A percentile compares a stretch with the other conserved stretches of the same genome.
Conservation (phyloP, 2,797 vertebrate species). For the Pampus argenteus region DNA sequence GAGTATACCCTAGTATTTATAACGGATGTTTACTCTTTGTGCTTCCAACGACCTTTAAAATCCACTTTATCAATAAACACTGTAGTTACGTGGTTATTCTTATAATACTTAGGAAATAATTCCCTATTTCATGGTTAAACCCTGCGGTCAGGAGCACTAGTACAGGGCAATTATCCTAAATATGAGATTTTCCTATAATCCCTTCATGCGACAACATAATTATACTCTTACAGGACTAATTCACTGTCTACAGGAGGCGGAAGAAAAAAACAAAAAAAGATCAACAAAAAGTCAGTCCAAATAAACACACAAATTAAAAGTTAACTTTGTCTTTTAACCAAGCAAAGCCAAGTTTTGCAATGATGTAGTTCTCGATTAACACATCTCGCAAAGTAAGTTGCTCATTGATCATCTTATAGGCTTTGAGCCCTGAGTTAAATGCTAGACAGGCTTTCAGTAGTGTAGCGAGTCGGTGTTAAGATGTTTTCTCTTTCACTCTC, state of each 20-base stretch:
- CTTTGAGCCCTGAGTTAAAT: neutral
- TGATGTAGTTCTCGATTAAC: neutral
- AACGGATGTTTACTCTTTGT: slow-evolving; percentile 28
- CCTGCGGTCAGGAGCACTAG: slow-evolving; percentile 24
- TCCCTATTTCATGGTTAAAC: slow-evolving; percentile 3
- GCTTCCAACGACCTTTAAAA: slow-evolving; percentile 18
- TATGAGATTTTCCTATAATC: slow-evolving; percentile 21
- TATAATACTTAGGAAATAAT: slow-evolving; percentile 34
- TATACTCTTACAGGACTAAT: slow-evolving; percentile 17
- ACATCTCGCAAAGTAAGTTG: slow-evolving; percentile 2
- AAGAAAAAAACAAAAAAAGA: neutral
- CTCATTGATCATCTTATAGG: slow-evolving; percentile 41
- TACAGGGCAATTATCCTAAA: slow-evolving; percentile 40
- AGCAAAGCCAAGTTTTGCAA: neutral
- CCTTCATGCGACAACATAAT: slow-evolving; percentile 23
- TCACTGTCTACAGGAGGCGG: neutral
- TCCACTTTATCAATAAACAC: slow-evolving; percentile 15
- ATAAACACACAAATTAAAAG: neutral
- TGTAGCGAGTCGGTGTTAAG: slow-evolving; percentile 17
- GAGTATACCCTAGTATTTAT: neutral
- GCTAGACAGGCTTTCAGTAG: slow-evolving; percentile 34
- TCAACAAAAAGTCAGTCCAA: neutral
- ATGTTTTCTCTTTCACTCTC: neutral
- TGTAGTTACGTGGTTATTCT: slow-evolving; percentile 8
- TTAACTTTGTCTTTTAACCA: neutral